These are phyloP conservation scores for Pangasianodon gigas DNA, from an alignment of 2,113 vertebrate species.

Conservation along the genomic window DNA sequence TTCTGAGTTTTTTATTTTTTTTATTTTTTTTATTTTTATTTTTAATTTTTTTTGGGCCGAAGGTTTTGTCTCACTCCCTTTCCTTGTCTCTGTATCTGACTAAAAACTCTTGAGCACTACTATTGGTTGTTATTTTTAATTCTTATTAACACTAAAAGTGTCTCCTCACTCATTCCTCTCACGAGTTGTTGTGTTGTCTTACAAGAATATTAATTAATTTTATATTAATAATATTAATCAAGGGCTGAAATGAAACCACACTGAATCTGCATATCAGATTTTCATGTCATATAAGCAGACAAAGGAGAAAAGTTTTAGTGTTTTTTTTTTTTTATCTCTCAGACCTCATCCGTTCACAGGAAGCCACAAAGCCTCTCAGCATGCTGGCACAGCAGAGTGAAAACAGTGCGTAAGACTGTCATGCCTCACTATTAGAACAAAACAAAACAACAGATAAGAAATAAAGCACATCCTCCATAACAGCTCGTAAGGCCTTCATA, in stretches of 20 bases:
- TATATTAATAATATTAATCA: too few species aligned
- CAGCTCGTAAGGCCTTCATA: background rate
- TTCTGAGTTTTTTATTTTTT: background rate
- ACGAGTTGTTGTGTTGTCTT: conserved; percentile 18
- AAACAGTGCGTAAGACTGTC: background rate
- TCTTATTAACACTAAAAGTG: conserved; percentile 41
- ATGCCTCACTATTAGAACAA: too few species aligned
- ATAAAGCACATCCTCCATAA: background rate
- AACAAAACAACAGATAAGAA: background rate
- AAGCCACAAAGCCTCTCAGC: conserved; percentile 58
- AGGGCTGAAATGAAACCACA: background rate
- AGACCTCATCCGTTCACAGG: conserved; percentile 63
- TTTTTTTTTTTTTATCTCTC: background rate
- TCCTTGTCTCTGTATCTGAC: conserved; percentile 55
- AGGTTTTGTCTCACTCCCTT: conserved; percentile 13
- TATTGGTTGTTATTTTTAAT: conserved; percentile 31
- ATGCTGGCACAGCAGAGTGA: background rate
- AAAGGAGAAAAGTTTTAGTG: background rate
- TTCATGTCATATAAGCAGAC: background rate
- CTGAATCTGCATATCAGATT: background rate
- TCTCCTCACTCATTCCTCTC: conserved; percentile 3
- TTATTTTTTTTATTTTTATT: background rate
- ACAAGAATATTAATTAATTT: background rate
- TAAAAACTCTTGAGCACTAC: conserved; percentile 51
- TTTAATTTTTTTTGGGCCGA: background rate